phyloP scores from a whole-genome alignment of 2,888 invertebrate species.

The Andrena dorsata region DNA sequence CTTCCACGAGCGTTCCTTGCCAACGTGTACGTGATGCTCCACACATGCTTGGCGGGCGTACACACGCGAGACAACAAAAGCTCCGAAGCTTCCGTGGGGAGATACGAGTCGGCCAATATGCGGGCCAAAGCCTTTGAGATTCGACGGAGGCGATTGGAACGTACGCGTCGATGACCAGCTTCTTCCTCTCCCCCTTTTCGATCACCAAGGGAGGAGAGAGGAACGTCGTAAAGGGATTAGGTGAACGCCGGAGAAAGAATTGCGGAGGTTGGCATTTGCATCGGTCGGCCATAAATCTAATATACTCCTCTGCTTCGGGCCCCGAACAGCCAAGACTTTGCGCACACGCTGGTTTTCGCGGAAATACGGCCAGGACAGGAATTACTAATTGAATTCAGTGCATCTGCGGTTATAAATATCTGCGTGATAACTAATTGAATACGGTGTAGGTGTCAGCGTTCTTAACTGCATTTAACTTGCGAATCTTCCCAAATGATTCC shows the following conservation, averaged over 20 bases:
- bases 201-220: background rate
- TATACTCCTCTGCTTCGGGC: slow-evolving; percentile 32
- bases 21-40: slow-evolving; percentile 31
- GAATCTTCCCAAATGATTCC: too few relatives aligned
- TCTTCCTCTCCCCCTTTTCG: slow-evolving; percentile 6
- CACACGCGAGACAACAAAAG: slow-evolving; percentile 61
- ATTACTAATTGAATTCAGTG: too few relatives aligned
- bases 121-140: slow-evolving; percentile 76
- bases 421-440: too few relatives aligned
- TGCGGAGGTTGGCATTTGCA: slow-evolving; percentile 51
- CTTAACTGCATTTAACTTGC: too few relatives aligned
- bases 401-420: too few relatives aligned
- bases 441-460: too few relatives aligned
- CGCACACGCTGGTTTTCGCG: background rate
- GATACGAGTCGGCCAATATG: slow-evolving; percentile 72
- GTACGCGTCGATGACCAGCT: slow-evolving; percentile 61
- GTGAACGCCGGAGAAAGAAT: slow-evolving; percentile 47
- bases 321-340: background rate
- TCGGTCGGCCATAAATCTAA: slow-evolving; percentile 55
- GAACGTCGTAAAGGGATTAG: slow-evolving; percentile 60
- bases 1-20: slow-evolving; percentile 32
- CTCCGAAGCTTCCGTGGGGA: slow-evolving; percentile 54
- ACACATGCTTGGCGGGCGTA: slow-evolving; percentile 42
- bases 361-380: too few relatives aligned
- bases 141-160: slow-evolving; percentile 66